Percentiles rank a stretch among this genome's conserved stretches.
These are phyloP conservation scores for Mystacides longicornis DNA, from an alignment of 2,888 invertebrate genomes.

Conservation along the genomic window DNA sequence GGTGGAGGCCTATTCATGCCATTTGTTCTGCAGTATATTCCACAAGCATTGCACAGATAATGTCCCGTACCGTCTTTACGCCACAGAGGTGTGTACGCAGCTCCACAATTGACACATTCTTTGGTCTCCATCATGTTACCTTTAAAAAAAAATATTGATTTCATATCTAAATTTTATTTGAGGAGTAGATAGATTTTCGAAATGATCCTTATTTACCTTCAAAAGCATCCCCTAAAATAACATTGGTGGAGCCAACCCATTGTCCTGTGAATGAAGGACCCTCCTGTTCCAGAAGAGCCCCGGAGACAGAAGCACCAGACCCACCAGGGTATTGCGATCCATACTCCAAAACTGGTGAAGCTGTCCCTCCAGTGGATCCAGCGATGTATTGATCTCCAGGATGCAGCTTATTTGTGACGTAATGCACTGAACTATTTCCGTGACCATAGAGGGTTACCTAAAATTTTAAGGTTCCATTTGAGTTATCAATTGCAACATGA, in stretches of 20 bases:
- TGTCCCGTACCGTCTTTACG: conserved; percentile 79
- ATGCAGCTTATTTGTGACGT: conserved; percentile 34
- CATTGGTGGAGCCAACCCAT: conserved; percentile 41
- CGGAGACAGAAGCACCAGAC: conserved; percentile 4
- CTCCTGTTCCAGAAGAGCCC: conserved; percentile 8
- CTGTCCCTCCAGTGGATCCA: conserved; percentile 15
- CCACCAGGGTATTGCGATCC: conserved; percentile 32
- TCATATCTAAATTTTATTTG: no score
- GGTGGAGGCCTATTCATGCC: conserved; percentile 72
- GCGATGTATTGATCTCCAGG: conserved; percentile 38
- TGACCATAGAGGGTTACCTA: conserved; percentile 52
- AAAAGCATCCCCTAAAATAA: conserved; percentile 45
- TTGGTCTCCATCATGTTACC: conserved; percentile 47
- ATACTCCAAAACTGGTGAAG: conserved; percentile 30
- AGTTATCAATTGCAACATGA: no score
- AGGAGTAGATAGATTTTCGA: neutral
- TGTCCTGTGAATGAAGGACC: conserved; percentile 7
- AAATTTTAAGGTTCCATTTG: no score
- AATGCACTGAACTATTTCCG: conserved; percentile 46
- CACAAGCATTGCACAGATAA: conserved; percentile 82
- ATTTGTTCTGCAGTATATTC: conserved; percentile 53
- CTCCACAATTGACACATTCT: conserved; percentile 63
- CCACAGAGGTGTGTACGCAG: conserved; percentile 71
- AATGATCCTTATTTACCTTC: conserved; percentile 29
- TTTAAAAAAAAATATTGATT: neutral